Base-by-base conservation (phyloP, 2,888 invertebrate species). In the Brenthis ino region DNA sequence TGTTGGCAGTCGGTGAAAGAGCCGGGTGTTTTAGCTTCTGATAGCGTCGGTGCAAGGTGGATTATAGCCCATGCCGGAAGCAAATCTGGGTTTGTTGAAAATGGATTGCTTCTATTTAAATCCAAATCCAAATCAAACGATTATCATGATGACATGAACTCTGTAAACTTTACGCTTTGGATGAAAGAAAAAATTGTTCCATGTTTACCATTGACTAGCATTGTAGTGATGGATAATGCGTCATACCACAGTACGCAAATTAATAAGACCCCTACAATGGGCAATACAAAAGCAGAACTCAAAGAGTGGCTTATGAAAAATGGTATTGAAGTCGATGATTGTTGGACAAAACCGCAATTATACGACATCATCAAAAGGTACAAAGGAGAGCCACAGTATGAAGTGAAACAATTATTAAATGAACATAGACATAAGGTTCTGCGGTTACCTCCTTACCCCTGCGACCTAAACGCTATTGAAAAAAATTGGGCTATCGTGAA, bases 81-180 rank as follows among this genome's bases (percentile, higher is more conserved):
- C 1, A 43, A 57, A n/a, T 12, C 47, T 37, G 12, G 43, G 33
- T 57, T 57, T 43, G 56, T 56, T 3, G 47, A 57, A 37, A 57
- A 57, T 43, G 47, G 14, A 47, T 16, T 57, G 24, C 47, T 57
- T 3, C 11, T 57, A 4, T 57, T 57, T 16, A n/a, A 57, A 6
- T 57, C 57, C 6, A 14, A 57, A 43, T 43, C 47, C 1, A 57
- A 57, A 57, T 47, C 47, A n/a, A 16, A 4, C 8, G 57, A 57
- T 37, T 57, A 20, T 57, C 47, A 57, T 57, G 47, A 57, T 43
- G 57, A 47, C 8, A 57, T 57, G 57, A 57, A 57, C 37, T 8
- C 37, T 11, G 28, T 5, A 16, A 57, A 57, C 37, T 43, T 16
- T 20, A 20, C 1, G 20, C 20, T 0, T 20, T 20, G 20, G 20